Percentiles rank a stretch among this genome's conserved stretches.
Evolutionary conservation across 2,888 invertebrate species (phyloP).

Genomic region (Xestia sexstrigata): DNA sequence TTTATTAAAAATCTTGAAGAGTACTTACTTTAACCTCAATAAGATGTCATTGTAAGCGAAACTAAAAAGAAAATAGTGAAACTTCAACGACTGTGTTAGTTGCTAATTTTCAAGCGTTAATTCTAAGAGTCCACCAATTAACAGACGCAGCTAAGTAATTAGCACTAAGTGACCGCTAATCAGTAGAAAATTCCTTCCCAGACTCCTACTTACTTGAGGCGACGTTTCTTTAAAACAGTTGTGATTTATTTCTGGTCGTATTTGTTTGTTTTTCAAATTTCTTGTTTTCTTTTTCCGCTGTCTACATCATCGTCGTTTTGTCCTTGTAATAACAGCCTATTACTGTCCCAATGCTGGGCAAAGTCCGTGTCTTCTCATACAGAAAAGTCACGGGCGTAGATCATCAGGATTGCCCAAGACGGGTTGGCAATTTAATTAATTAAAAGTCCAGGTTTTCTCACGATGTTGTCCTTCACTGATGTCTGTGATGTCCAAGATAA

Average conservation of each 20-base stretch:
- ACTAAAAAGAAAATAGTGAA: constrained; percentile 9
- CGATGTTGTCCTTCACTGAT: no score
- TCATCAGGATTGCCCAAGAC: no score
- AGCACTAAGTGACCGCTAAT: constrained; percentile 31
- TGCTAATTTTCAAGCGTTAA: constrained; percentile 41
- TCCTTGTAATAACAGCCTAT: no score
- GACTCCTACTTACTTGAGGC: not conserved
- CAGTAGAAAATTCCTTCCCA: constrained; percentile 30
- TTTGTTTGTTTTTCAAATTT: not conserved
- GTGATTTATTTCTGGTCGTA: not conserved
- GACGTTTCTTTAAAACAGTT: not conserved
- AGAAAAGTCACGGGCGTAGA: no score
- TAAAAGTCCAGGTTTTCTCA: no score
- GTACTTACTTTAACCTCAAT: no score
- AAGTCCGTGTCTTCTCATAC: no score
- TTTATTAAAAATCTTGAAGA: no score
- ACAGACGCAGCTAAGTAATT: constrained; percentile 41
- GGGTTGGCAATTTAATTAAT: no score
- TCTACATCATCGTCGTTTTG: not conserved
- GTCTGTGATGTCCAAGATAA: no score
- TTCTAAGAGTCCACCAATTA: constrained; percentile 38
- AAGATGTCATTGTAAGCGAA: not conserved
- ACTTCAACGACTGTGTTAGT: constrained; percentile 12
- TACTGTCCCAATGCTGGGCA: no score
- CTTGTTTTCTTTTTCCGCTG: not conserved